Evolutionary conservation across 2,797 vertebrate genomes (phyloP), one percentile per base, ranked within the genome.

Genomic region (Periparus ater): DNA sequence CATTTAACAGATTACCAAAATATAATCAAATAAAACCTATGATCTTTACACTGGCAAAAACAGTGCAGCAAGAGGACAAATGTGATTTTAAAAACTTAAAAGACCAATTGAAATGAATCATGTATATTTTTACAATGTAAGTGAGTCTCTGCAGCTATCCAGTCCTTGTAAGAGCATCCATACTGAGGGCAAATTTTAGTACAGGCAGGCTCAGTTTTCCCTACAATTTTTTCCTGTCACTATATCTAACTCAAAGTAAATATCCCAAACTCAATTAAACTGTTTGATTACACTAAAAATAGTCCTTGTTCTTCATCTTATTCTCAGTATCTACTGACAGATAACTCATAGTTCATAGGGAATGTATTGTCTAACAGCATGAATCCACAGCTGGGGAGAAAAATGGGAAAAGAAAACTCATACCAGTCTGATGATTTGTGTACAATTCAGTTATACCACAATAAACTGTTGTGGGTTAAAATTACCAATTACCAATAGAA

Each of bases 21-120:
- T 97, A 94, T 94, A 97, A 97, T 96, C 92, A 97, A 97, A 97
- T 96, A 96, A 97, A 98, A 96, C 96, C 96, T 97, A 92, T 61
- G 91, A 97, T 96, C 97, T 98, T 97, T 98, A 97, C 91, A 91
- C 92, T 86, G 83, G 75, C 72, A 94, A 96, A 95, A 94, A 94
- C 77, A 96, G 89, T 65, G 68, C 94, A 91, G 95, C 85, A 96
- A 94, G 95, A 96, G 89, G 85, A 94, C 91, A 96, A 96, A 96
- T 66, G 95, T 74, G 91, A 96, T 95, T 97, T 96, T 88, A 83
- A 97, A 95, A 97, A 91, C 94, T 94, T 75, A 65, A 89, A 96
- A 96, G 94, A 96, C 61, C 96, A 90, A 92, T 85, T 94, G 82
- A 96, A 97, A 97, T 92, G 77, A 97, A 96, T 95, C 80, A 81